Evolutionary conservation across 2,888 invertebrate genomes (phyloP).

Genomic region (Drosophila sordidula): DNA sequence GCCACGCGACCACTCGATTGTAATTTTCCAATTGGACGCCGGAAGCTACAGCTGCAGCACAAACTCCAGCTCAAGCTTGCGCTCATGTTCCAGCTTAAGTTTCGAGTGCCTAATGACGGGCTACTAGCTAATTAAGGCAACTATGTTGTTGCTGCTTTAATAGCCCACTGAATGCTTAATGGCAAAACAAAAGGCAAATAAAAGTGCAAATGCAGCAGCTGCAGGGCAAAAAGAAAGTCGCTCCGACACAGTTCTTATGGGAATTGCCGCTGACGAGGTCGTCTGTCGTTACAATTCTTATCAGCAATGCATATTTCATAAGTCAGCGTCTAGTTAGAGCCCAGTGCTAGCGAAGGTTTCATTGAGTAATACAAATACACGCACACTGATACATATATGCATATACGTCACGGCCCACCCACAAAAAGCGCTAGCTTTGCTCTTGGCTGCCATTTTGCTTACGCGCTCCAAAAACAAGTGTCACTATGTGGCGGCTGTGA

Average conservation of each 20-base stretch:
- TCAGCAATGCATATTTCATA: constrained; percentile 24
- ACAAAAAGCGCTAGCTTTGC: constrained; percentile 36
- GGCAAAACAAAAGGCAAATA: constrained; percentile 38
- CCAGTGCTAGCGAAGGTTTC: constrained; percentile 29
- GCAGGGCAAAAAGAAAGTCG: constrained; percentile 57
- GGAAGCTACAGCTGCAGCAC: constrained; percentile 19
- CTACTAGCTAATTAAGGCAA: constrained; percentile 47
- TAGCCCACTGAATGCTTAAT: constrained; percentile 38
- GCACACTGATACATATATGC: background rate
- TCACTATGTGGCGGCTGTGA: constrained; percentile 43
- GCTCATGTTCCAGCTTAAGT: constrained; percentile 6
- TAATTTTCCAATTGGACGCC: constrained; percentile 11
- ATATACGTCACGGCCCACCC: constrained; percentile 47
- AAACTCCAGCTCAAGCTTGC: constrained; percentile 10
- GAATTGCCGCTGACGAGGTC: constrained; percentile 31
- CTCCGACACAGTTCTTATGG: constrained; percentile 42
- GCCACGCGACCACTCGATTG: constrained; percentile 6
- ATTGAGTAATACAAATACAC: constrained; percentile 48
- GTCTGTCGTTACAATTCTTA: constrained; percentile 25
- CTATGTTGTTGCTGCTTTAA: constrained; percentile 35
- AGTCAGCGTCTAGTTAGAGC: constrained; percentile 2
- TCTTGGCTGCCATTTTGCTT: constrained; percentile 74
- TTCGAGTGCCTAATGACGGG: constrained; percentile 28
- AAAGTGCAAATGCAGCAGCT: constrained; percentile 31
- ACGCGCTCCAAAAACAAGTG: constrained; percentile 68